These are phyloP conservation scores for Isotomurus palustris DNA, from an alignment of 2,888 invertebrate species.

Conservation along the genomic window DNA sequence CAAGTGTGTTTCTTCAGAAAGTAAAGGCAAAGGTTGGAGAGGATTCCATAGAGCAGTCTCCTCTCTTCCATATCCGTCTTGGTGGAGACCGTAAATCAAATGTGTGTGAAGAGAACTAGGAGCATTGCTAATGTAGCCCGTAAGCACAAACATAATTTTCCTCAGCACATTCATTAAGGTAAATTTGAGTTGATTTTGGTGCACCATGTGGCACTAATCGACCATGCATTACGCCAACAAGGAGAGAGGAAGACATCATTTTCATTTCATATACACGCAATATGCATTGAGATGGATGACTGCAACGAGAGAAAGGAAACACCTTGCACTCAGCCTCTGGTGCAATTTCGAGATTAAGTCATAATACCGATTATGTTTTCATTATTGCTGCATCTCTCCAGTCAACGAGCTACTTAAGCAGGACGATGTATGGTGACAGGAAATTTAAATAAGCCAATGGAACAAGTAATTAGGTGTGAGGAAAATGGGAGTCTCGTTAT, in stretches of 20 bases:
- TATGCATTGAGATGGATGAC: too few relatives aligned
- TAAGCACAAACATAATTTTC: too few relatives aligned
- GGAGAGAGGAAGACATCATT: background rate
- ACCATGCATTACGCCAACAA: background rate
- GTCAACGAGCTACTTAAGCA: background rate
- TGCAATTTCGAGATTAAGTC: background rate
- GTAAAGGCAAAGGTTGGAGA: too few relatives aligned
- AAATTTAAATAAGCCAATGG: background rate
- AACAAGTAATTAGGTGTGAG: background rate
- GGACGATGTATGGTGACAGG: background rate
- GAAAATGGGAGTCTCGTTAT: too few relatives aligned
- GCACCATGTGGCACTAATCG: too few relatives aligned
- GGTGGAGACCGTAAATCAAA: background rate
- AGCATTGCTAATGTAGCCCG: conserved; percentile 27
- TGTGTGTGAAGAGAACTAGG: background rate
- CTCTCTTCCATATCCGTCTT: too few relatives aligned
- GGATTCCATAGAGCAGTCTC: too few relatives aligned
- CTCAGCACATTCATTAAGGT: too few relatives aligned
- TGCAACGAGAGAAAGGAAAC: too few relatives aligned
- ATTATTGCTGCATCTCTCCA: background rate
- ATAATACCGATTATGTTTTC: background rate
- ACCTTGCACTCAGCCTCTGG: too few relatives aligned
- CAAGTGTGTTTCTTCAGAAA: conserved; percentile 1
- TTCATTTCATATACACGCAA: background rate
- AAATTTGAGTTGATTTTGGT: too few relatives aligned